Base-by-base conservation (phyloP, 2,797 vertebrate species). In the Iguana delicatissima region DNA sequence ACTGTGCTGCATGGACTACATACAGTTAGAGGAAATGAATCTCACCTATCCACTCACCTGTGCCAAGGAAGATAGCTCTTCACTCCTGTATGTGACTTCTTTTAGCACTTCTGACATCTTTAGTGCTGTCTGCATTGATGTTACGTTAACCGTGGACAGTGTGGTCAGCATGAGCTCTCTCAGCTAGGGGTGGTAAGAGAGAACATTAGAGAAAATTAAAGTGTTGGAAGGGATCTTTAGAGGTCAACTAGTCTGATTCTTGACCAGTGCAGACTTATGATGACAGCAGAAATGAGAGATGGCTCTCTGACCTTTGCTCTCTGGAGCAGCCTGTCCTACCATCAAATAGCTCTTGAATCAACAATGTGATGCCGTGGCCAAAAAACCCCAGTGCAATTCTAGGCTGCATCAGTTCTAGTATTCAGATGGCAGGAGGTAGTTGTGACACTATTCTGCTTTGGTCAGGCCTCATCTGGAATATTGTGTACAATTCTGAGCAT, bases 161-260 rank as follows among this genome's bases (percentile, higher is more conserved):
- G 97, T 98, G 89, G 93, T 96, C 95, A 99, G 94, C 98, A 99
- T 98, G 76, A 95, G 91, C 94, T 98, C 97, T 96, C 99, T 97
- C 81, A 99, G 96, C 99, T 99, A 94, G 92, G 72, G 72, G 90
- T 64, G 80, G 90, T 95, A 95, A 59, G 85, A 92, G 81, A 80
- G 80, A 80, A 93, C 85, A 81, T 95, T 91, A 93, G 90, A 89
- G n/a, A 76, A 38, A 57, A 26, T 2, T 3, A 57, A 20, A 57
- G 32, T 16, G 29, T 20, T 9, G 80, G 55, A 59, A 59, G 2
- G 32, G 18, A 55, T 7, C n/a, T 46, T 46, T 55, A 24, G 38
- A 77, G 38, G 74, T 24, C 42, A 38, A 77, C 59, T 64, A 64
- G 22, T 42, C 22, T 50, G 38, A 6, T 22, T 14, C 35, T 38